Conservation (phyloP, 2,888 invertebrate species). For the Dicranocentrus wangi region DNA sequence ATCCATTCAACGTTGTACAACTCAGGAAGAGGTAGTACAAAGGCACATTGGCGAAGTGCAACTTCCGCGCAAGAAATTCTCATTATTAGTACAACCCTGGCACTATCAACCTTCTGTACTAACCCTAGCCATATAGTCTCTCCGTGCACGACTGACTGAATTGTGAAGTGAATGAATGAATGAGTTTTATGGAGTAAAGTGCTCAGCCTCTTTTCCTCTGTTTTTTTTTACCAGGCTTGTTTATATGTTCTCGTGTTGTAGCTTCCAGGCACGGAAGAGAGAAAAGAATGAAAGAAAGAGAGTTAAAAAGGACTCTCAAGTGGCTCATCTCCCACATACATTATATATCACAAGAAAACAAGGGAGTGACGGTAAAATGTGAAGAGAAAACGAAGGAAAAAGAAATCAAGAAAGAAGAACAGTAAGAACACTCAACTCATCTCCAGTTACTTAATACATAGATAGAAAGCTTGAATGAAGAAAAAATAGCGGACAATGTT, state of each 20-base stretch:
- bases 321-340: constrained; percentile 62
- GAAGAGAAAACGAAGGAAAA: not conserved
- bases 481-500: too few species aligned
- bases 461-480: too few species aligned
- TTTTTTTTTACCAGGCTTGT: constrained; percentile 27
- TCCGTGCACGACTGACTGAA: constrained; percentile 33
- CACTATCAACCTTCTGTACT: constrained; percentile 21
- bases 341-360: constrained; percentile 43
- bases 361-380: constrained; percentile 14
- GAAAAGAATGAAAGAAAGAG: constrained; percentile 32
- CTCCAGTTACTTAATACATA: too few species aligned
- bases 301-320: constrained; percentile 61
- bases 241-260: not conserved
- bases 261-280: constrained; percentile 27
- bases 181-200: constrained; percentile 24
- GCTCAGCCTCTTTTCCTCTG: constrained; percentile 20
- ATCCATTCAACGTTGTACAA: too few species aligned
- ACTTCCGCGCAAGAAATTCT: constrained; percentile 12
- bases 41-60: not conserved
- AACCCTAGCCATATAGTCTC: too few species aligned
- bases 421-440: too few species aligned
- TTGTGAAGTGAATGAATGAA: constrained; percentile 26
- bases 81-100: constrained; percentile 23
- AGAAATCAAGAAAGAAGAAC: too few species aligned
- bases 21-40: too few species aligned